phyloP scores from a whole-genome alignment of 2,797 vertebrate genomes.

The Siniperca scherzeri region DNA sequence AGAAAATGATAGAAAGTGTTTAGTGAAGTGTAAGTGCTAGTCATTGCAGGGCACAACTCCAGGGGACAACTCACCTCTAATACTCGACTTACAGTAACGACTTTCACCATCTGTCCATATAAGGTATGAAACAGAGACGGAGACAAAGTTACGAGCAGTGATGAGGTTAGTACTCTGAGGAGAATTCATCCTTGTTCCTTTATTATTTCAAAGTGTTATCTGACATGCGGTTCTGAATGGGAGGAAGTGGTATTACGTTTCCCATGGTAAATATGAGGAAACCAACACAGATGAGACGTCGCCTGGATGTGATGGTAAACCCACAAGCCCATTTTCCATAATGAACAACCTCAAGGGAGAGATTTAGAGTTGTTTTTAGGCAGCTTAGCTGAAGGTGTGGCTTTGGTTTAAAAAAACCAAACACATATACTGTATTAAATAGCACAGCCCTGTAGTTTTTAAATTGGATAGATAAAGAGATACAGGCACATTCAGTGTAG shows the following conservation, averaged over 20 bases:
- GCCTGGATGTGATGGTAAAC: slow-evolving; percentile 60
- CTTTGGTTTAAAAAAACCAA: slow-evolving; percentile 13
- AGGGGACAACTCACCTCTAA: neutral
- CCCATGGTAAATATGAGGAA: slow-evolving; percentile 74
- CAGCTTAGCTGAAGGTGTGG: slow-evolving; percentile 38
- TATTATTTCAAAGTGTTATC: slow-evolving; percentile 73
- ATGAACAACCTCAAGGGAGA: slow-evolving; percentile 61
- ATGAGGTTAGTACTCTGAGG: slow-evolving; percentile 59
- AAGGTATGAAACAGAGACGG: slow-evolving; percentile 47
- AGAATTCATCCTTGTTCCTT: slow-evolving; percentile 72
- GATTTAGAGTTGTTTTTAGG: slow-evolving; percentile 47
- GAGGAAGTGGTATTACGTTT: slow-evolving; percentile 81
- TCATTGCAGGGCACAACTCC: neutral
- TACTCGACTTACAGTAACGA: slow-evolving; percentile 6
- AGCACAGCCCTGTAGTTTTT: neutral
- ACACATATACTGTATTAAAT: neutral
- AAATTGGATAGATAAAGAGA: neutral
- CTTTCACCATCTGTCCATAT: slow-evolving; percentile 41
- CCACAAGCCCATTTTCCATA: slow-evolving; percentile 48
- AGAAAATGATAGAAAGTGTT: slow-evolving; percentile 10
- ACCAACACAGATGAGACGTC: slow-evolving; percentile 59
- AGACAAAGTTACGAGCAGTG: slow-evolving; percentile 36
- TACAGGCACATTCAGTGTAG: neutral
- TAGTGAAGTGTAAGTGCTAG: slow-evolving; percentile 32
- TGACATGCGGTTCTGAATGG: slow-evolving; percentile 76